These are phyloP conservation scores for Gymnoscopelus braueri DNA, from an alignment of 2,797 vertebrate genomes.

Conservation along the genomic window DNA sequence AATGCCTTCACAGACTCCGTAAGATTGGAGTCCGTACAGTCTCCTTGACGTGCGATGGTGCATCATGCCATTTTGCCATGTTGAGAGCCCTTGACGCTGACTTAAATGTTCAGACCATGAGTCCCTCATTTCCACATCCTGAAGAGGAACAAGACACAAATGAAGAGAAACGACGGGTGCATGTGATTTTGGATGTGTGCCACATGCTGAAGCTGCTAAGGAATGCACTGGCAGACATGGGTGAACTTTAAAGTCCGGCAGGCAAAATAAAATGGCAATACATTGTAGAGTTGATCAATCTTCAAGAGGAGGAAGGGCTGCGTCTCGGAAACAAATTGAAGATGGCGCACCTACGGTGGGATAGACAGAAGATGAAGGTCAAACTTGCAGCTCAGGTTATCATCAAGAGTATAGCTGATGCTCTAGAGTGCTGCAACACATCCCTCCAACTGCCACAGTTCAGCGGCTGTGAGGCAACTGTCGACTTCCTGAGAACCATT, in stretches of 20 bases:
- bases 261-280: constrained; percentile 28
- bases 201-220: constrained; percentile 32
- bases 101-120: neutral
- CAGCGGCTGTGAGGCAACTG: constrained; percentile 17
- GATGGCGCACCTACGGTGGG: constrained; percentile 23
- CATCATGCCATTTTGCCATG: neutral
- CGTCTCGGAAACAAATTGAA: constrained; percentile 30
- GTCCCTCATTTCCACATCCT: constrained; percentile 6
- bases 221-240: constrained; percentile 22
- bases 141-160: neutral
- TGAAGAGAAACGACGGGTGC: neutral
- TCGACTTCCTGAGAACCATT: constrained; percentile 22
- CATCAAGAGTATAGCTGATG: constrained; percentile 28
- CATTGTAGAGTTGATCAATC: constrained; percentile 27
- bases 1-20: constrained; percentile 18
- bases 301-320: constrained; percentile 29
- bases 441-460: constrained; percentile 12
- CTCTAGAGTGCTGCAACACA: constrained; percentile 25
- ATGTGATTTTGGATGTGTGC: constrained; percentile 22
- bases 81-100: no score
- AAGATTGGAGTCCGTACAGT: constrained; percentile 8
- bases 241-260: constrained; percentile 2
- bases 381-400: constrained; percentile 15
- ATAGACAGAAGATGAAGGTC: constrained; percentile 13
- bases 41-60: constrained; percentile 31